Base-by-base conservation (phyloP, 2,113 vertebrate species). In the Corapipo altera region DNA sequence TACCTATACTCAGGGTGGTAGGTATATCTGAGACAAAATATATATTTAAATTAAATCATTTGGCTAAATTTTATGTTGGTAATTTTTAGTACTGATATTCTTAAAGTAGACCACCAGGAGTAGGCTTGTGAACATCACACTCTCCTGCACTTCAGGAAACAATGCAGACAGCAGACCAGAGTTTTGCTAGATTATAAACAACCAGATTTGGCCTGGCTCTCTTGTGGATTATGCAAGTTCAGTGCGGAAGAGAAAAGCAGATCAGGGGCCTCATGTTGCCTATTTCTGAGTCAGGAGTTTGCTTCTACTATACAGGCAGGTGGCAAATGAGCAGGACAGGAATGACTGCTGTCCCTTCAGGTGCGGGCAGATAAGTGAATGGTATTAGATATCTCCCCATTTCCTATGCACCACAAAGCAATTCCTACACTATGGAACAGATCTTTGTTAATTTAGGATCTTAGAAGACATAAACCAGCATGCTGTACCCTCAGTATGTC, bases 141-240 rank as follows among this genome's bases (percentile, higher is more conserved):
- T 58, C 8, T 51, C 21, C 43, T 43, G 75, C 33, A 39, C 32
- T 52, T 82, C 1, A 30, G 82, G 71, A 82, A 91, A 72, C 58
- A 85, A 28, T 10, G 35, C 44, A 83, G 62, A 76, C 15, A 83
- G 59, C 0, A 6, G 15, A 48, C 18, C 43, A 19, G 28, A 70
- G 9, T 83, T 83, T 48, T 83, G 23, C 51, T 77, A 55, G 55
- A 74, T 96, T 86, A 74, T 86, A 91, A 93, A 92, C 43, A 93
- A 80, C n/a, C 70, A 90, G 78, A 83, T 84, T 75, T 94, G 59
- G 46, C 59, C 59, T 74, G 46, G 12, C 16, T 86, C 6, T 70
- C 51, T 70, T 19, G 27, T 0, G 2, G 91, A 84, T 95, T 88
- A 92, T 52, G 51, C 51, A 91, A 67, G 2, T 93, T 80, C 61